A percentile compares a stretch with the other conserved stretches of the same genome.
Evolutionary conservation across 2,797 vertebrate genomes (phyloP).

Genomic region (Melanotaenia parkinsoni): DNA sequence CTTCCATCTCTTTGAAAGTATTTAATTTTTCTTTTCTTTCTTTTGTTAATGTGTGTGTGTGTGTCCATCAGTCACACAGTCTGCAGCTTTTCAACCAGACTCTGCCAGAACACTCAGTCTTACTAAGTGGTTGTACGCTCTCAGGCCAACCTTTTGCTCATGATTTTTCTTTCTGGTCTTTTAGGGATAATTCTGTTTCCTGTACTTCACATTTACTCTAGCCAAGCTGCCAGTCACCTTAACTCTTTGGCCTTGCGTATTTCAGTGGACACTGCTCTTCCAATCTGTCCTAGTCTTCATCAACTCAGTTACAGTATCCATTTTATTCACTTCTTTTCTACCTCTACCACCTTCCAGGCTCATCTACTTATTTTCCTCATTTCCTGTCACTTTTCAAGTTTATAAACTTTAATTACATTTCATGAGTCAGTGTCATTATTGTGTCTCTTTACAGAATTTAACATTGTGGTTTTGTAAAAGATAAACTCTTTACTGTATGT

Average conservation of each 20-base stretch:
- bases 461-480: neutral
- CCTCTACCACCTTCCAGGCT: neutral
- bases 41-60: neutral
- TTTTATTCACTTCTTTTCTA: neutral
- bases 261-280: neutral
- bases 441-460: neutral
- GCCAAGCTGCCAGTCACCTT: neutral
- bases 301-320: neutral
- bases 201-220: neutral
- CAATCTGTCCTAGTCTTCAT: neutral
- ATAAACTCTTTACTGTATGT: neutral
- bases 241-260: neutral
- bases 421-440: neutral
- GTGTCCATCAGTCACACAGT: neutral
- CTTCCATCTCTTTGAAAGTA: neutral
- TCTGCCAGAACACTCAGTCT: neutral
- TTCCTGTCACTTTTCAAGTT: neutral
- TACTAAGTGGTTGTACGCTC: neutral
- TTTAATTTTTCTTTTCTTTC: neutral
- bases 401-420: neutral
- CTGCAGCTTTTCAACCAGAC: neutral
- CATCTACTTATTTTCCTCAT: neutral
- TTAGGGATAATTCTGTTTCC: constrained; percentile 1
- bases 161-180: neutral
- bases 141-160: neutral